Evolutionary conservation across 2,113 vertebrate species (phyloP).

Genomic region (Pituophis catenifer): DNA sequence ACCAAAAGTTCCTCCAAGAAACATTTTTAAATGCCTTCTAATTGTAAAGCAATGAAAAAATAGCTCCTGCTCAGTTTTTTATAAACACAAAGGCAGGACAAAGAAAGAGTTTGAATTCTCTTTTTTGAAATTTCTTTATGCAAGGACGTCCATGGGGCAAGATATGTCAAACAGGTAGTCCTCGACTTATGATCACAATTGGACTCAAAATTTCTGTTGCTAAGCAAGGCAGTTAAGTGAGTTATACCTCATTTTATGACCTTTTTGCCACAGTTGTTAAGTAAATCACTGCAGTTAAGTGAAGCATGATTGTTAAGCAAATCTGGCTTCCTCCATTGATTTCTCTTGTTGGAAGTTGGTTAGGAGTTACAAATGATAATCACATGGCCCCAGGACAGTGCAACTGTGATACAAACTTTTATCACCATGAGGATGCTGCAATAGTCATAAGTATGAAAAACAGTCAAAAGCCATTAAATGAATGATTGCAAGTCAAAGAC

Average conservation of each 20-base stretch:
- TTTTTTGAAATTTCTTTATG: neutral
- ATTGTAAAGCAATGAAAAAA: neutral
- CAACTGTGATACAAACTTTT: neutral
- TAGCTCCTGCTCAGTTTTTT: slow-evolving; percentile 33
- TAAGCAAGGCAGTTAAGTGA: neutral
- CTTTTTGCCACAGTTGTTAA: neutral
- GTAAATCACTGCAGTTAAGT: neutral
- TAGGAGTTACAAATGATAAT: neutral
- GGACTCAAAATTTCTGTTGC: neutral
- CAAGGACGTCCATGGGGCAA: neutral
- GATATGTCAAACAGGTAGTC: neutral
- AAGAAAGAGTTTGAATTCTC: neutral
- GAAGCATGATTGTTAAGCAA: neutral
- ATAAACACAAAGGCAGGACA: slow-evolving; percentile 2
- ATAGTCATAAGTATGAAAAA: neutral
- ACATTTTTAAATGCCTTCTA: neutral
- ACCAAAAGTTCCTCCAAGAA: neutral
- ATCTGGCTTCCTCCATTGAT: neutral
- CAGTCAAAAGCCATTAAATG: neutral
- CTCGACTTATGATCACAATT: neutral
- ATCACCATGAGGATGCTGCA: neutral
- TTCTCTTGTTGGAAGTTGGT: neutral
- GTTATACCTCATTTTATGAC: neutral
- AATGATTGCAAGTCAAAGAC: neutral
- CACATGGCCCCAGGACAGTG: neutral